Evolutionary conservation across 2,888 invertebrate genomes (phyloP).

Genomic region (Hyles lineata): DNA sequence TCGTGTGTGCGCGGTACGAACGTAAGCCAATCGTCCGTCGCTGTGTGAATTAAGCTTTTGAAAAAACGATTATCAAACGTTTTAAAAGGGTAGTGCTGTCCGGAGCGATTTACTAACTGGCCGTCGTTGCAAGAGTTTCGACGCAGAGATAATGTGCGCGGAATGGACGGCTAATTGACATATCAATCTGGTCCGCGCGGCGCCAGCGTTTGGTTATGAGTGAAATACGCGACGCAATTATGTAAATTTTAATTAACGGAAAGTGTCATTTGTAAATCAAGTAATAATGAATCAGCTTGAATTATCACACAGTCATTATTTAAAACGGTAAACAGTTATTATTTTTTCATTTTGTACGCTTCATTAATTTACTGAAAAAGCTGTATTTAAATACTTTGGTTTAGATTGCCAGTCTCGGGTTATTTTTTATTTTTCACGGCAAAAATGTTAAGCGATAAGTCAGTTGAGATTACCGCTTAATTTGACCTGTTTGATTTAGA

Average conservation of each 20-base stretch:
- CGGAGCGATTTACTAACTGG: not conserved
- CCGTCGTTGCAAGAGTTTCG: not conserved
- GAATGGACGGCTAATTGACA: constrained; percentile 2
- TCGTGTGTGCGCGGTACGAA: constrained; percentile 31
- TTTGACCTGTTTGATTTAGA: too few species aligned
- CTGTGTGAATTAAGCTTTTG: constrained; percentile 36
- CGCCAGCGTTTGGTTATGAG: not conserved
- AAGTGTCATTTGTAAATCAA: too few species aligned
- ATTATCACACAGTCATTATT: too few species aligned
- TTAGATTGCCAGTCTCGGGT: too few species aligned
- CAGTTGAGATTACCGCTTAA: too few species aligned
- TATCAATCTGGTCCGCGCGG: not conserved
- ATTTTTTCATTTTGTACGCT: too few species aligned
- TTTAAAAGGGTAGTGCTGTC: constrained; percentile 17
- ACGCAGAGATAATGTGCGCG: not conserved
- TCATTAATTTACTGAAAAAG: too few species aligned
- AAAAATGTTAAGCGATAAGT: too few species aligned
- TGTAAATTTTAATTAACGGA: not conserved
- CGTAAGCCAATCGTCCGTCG: constrained; percentile 38
- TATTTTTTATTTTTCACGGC: too few species aligned
- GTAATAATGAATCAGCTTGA: too few species aligned
- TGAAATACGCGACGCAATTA: not conserved
- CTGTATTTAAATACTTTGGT: too few species aligned
- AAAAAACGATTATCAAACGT: constrained; percentile 24
- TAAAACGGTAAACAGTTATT: too few species aligned